Percentiles rank a stretch among this genome's conserved stretches.
Evolutionary conservation across 2,888 invertebrate genomes (phyloP).

Genomic region (Nephrocerus scutellatus): DNA sequence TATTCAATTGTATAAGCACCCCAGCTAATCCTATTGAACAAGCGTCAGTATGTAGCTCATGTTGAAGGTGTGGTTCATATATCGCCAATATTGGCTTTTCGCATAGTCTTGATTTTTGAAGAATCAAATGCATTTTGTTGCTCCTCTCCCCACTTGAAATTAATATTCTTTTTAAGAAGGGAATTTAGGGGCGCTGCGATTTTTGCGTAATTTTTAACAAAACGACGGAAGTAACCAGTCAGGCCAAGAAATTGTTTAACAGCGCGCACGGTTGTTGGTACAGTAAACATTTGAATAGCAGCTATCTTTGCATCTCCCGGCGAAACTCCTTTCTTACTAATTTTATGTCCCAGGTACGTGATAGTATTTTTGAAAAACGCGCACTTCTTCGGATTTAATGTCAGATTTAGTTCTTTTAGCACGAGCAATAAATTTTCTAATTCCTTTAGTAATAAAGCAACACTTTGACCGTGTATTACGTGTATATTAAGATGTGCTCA

Average conservation of each 20-base stretch:
- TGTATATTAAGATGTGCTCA: not conserved
- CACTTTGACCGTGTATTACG: too few relatives aligned
- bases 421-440: too few relatives aligned
- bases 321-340: conserved; percentile 2
- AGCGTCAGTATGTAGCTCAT: conserved; percentile 9
- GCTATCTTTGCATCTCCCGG: conserved; percentile 7
- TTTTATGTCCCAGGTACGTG: conserved; percentile 8
- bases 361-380: conserved; percentile 5
- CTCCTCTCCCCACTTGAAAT: conserved; percentile 8
- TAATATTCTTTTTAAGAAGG: conserved; percentile 5
- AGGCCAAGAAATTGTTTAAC: conserved; percentile 9
- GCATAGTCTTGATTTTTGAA: conserved; percentile 6
- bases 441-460: conserved; percentile 8
- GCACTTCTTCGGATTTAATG: conserved; percentile 7
- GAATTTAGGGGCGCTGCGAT: conserved; percentile 8
- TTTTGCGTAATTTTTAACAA: conserved; percentile 8
- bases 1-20: conserved; percentile 7
- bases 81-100: conserved; percentile 8
- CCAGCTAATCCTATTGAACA: conserved; percentile 8
- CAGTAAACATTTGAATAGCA: conserved; percentile 1
- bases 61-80: conserved; percentile 2
- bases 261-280: conserved; percentile 4
- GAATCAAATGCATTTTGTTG: conserved; percentile 5
- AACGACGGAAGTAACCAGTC: conserved; percentile 11
- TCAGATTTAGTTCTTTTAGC: not conserved